Evolutionary conservation across 2,797 vertebrate species (phyloP), one percentile per base, ranked within the genome.

Genomic region (Danio jaintianensis): DNA sequence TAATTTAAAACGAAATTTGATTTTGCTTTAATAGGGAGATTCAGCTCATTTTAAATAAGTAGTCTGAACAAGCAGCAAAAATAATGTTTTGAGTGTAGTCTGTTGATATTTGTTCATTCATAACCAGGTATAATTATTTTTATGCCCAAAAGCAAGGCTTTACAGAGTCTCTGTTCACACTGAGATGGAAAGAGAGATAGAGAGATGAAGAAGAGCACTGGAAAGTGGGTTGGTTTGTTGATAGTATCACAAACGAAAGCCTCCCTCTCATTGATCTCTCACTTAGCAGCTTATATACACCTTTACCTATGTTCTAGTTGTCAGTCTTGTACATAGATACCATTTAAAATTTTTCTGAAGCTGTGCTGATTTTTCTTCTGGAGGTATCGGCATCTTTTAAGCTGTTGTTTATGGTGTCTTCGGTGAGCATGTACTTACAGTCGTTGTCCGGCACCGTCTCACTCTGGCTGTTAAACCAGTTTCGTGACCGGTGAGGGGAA

Each of bases 401-500:
- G 45, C n/a, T 16, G 5, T n/a, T 72, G 13, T 71, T 62, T 79
- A 42, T 50, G 6, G 38, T 13, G 16, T 6, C 67, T 29, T 38
- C 22, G 40, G n/a, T 55, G 22, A 20, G 18, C 0, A 20, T 43
- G 29, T 45, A 71, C 74, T 63, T 50, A 38, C 36, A 48, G 48
- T 69, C 55, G 75, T 15, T 48, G 11, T 18, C 50, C 55, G 58
- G 66, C 63, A 69, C 42, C 40, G 73, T 75, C 76, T 38, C 75
- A 69, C 81, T 74, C 81, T 81, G 79, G 82, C 89, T 67, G 52
- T 29, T 6, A 77, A 77, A 67, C 40, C 4, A 16, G 50, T 86
- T 80, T 75, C 67, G 86, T 88, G 86, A 87, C 80, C 40, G 79
- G 74, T 84, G 75, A 2, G 5, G 70, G 63, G 61, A 55, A 77